These are phyloP conservation scores for Tipula confusa DNA, from an alignment of 2,888 invertebrate species.

Conservation along the genomic window DNA sequence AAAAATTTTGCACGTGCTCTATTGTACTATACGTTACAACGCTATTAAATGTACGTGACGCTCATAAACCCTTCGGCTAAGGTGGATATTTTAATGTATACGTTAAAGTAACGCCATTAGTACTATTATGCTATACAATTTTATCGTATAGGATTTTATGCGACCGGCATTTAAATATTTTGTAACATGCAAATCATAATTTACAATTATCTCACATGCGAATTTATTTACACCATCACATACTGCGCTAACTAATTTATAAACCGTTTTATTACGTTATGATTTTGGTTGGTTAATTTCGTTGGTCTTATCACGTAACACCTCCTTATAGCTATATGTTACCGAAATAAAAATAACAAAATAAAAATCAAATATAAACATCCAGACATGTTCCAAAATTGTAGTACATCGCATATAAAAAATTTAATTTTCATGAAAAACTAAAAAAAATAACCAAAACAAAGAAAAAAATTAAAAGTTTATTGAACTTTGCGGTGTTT, in stretches of 20 bases:
- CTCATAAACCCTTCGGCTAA: not conserved
- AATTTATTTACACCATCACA: not conserved
- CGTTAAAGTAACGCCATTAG: not conserved
- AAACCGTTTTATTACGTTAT: too few relatives aligned
- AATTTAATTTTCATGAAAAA: not conserved
- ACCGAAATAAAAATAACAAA: not conserved
- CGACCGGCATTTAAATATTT: too few relatives aligned
- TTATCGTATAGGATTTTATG: not conserved
- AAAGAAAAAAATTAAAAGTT: not conserved
- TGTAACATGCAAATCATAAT: not conserved
- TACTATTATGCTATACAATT: not conserved
- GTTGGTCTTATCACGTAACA: not conserved
- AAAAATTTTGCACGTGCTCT: not conserved
- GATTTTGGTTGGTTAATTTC: not conserved
- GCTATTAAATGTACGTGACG: not conserved
- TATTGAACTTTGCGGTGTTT: not conserved
- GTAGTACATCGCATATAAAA: too few relatives aligned
- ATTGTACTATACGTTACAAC: not conserved
- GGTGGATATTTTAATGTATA: not conserved
- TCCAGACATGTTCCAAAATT: not conserved
- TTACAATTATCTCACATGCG: not conserved
- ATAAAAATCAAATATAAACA: not conserved
- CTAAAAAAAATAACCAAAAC: not conserved
- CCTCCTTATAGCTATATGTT: not conserved
- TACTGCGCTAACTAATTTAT: not conserved